phyloP scores from a whole-genome alignment of 2,113 vertebrate species.

The Ctenodactylus gundi region DNA sequence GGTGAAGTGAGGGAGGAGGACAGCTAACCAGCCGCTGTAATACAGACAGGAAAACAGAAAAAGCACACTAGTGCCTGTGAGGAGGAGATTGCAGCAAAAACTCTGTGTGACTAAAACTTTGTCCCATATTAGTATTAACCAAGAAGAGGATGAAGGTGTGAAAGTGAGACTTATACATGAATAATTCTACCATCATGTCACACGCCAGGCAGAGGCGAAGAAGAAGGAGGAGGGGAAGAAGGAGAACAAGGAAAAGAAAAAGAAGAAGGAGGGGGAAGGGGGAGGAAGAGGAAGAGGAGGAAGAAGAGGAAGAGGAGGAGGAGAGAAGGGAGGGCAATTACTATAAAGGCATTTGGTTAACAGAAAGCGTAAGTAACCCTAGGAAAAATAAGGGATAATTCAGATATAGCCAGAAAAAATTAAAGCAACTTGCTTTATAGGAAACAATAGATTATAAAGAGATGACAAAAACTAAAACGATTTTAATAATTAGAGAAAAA shows the following conservation, averaged over 20 bases:
- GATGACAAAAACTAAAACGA: not conserved
- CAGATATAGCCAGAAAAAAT: not conserved
- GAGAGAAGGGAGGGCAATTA: not conserved
- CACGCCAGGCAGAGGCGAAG: not conserved
- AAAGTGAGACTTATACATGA: not conserved
- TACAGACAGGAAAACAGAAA: not conserved
- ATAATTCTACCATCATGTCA: not conserved
- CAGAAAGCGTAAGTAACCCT: not conserved
- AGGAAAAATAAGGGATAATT: not conserved
- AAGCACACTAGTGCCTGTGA: not conserved
- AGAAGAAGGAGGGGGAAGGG: fast-evolving
- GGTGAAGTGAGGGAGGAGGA: not conserved
- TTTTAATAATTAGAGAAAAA: not conserved
- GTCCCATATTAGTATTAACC: not conserved
- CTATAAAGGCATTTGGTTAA: not conserved
- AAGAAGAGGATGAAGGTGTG: not conserved
- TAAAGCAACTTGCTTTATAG: not conserved
- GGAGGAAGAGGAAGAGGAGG: not conserved
- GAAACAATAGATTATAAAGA: not conserved
- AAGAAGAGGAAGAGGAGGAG: no score
- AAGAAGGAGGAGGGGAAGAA: not conserved
- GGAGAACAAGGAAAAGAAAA: fast-evolving
- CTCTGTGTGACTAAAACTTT: not conserved
- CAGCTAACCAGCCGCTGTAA: not conserved
- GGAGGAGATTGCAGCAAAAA: not conserved